Conservation (phyloP, 2,113 vertebrate species). For the Thamnophis sirtalis region DNA sequence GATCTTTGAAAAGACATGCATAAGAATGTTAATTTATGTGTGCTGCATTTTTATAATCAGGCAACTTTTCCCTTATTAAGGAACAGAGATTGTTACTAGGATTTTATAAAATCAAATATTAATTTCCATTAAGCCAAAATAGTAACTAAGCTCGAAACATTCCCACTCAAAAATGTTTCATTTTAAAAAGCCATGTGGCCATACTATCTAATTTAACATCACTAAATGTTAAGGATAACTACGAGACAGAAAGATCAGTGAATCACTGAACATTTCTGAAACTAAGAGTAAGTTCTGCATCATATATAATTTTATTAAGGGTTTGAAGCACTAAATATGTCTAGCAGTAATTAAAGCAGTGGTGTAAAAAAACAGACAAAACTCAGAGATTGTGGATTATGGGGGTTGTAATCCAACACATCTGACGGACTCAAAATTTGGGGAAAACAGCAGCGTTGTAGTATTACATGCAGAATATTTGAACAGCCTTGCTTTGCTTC, state of each 20-base stretch:
- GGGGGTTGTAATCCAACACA: not conserved
- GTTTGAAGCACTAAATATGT: not conserved
- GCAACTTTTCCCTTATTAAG: accelerated
- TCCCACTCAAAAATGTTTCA: not conserved
- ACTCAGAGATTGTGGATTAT: not conserved
- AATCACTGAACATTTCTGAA: not conserved
- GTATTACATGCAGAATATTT: not conserved
- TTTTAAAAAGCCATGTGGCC: slow-evolving; percentile 1
- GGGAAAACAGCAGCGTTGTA: slow-evolving; percentile 16
- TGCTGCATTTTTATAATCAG: not conserved
- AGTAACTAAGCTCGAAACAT: slow-evolving; percentile 23
- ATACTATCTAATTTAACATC: not conserved
- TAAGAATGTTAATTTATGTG: not conserved
- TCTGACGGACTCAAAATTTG: slow-evolving; percentile 8
- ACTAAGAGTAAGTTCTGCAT: accelerated
- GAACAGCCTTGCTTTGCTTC: not conserved
- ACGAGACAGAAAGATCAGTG: not conserved
- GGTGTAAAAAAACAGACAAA: not conserved
- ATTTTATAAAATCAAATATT: not conserved
- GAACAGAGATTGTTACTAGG: not conserved
- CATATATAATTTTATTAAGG: not conserved
- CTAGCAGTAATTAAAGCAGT: not conserved
- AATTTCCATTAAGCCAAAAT: not conserved
- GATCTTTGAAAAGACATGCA: not conserved
- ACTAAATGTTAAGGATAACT: not conserved